Conservation (phyloP, 2,113 vertebrate genomes). For the Dicentrarchus labrax region DNA sequence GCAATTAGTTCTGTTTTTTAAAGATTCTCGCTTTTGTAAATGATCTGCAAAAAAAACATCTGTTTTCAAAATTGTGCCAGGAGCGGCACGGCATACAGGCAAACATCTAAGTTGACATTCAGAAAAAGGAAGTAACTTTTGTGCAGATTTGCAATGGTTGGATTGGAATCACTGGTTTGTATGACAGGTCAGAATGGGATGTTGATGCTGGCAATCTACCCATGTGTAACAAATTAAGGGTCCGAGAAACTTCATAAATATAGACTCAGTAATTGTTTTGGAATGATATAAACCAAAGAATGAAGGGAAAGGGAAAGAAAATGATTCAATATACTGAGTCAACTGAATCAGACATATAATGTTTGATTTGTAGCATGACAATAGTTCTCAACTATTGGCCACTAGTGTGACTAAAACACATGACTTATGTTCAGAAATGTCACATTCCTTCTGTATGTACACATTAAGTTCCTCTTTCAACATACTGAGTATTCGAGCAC, state of each 20-base stretch:
- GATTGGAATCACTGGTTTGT: slow-evolving; percentile 40
- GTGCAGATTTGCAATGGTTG: slow-evolving; percentile 36
- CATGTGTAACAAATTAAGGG: slow-evolving; percentile 39
- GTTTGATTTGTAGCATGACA: slow-evolving; percentile 3
- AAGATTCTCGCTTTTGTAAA: slow-evolving; percentile 18
- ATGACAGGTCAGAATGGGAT: slow-evolving; percentile 26
- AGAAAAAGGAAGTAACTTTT: slow-evolving; percentile 28
- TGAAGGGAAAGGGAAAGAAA: not conserved
- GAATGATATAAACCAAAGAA: slow-evolving; percentile 15
- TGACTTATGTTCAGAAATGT: not conserved
- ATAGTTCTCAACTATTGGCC: not conserved
- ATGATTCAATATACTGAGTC: not conserved
- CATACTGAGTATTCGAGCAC: not conserved
- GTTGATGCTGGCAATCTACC: slow-evolving; percentile 31
- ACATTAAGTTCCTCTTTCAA: not conserved
- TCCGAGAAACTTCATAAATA: slow-evolving; percentile 31
- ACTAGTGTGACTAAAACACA: not conserved
- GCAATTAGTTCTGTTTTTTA: slow-evolving; percentile 36
- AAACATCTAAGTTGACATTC: slow-evolving; percentile 23
- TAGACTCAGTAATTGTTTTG: slow-evolving; percentile 25
- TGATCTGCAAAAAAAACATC: slow-evolving; percentile 44
- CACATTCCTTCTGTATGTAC: not conserved
- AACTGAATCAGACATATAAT: not conserved
- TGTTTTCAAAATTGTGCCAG: slow-evolving; percentile 44
- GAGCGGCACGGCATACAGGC: not conserved